These are phyloP conservation scores for Diaprepes abbreviatus DNA, from an alignment of 2,888 invertebrate species.

Conservation along the genomic window DNA sequence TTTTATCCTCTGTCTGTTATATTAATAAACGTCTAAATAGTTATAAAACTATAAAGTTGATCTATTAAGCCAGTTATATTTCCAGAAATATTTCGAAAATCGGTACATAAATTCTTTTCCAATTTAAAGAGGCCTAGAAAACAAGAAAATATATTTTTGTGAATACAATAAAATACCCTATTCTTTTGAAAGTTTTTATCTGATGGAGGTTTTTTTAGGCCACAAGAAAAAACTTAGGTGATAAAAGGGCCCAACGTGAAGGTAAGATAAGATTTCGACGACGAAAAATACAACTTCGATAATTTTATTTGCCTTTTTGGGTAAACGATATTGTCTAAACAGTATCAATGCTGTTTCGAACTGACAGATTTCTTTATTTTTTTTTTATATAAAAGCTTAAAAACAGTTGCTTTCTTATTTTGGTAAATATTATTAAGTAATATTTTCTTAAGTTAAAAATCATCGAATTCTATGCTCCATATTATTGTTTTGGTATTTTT, in stretches of 20 bases:
- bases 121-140: slow-evolving; percentile 3
- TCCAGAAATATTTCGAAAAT: background rate
- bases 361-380: background rate
- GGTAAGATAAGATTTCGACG: slow-evolving; percentile 2
- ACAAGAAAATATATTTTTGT: slow-evolving; percentile 4
- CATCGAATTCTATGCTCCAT: too few species aligned
- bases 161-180: slow-evolving; percentile 11
- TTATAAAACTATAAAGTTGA: too few species aligned
- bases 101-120: background rate
- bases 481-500: too few species aligned
- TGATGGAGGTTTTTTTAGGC: slow-evolving; percentile 1
- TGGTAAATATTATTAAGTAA: too few species aligned
- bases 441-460: too few species aligned
- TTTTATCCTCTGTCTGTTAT: too few species aligned
- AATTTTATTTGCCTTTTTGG: background rate
- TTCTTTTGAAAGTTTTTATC: slow-evolving; percentile 3
- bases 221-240: slow-evolving; percentile 13
- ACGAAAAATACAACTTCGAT: slow-evolving; percentile 5
- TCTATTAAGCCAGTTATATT: too few species aligned
- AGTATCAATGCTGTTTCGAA: background rate
- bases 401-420: too few species aligned
- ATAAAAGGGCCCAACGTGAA: background rate
- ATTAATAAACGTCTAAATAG: too few species aligned
- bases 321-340: background rate
- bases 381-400: too few species aligned